Conservation (phyloP, 2,888 invertebrate species). For the Tipula confusa region DNA sequence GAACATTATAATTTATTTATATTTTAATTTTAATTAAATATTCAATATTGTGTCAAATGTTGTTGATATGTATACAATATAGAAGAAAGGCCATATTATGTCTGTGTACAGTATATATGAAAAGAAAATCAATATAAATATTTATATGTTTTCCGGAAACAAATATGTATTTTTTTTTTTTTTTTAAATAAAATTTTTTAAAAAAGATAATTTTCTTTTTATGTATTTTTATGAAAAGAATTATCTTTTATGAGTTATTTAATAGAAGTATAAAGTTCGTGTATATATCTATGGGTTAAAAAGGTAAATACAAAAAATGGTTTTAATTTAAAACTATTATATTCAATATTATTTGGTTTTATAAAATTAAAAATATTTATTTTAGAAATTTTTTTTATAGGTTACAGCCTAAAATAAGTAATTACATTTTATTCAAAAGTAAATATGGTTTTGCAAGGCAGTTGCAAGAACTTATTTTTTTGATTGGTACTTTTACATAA, state of each 20-base stretch:
- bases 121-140: conserved; percentile 14
- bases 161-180: neutral
- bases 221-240: neutral
- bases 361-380: too few relatives aligned
- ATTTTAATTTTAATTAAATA: neutral
- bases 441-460: too few relatives aligned
- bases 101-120: neutral
- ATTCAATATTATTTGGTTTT: too few relatives aligned
- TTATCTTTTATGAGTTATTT: neutral
- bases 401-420: too few relatives aligned
- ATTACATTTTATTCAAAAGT: too few relatives aligned
- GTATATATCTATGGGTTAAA: too few relatives aligned
- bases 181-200: too few relatives aligned
- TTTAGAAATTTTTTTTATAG: too few relatives aligned
- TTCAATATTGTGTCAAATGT: neutral
- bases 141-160: conserved; percentile 4
- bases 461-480: too few relatives aligned
- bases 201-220: neutral
- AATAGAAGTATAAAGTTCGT: neutral
- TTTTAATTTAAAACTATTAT: too few relatives aligned
- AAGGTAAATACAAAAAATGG: too few relatives aligned
- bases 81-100: neutral
- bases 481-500: too few relatives aligned
- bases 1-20: neutral
- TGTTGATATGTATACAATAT: neutral